Evolutionary conservation across 2,888 invertebrate species (phyloP), one percentile per base, ranked within the genome.

Genomic region (Ecdyonurus torrentis): DNA sequence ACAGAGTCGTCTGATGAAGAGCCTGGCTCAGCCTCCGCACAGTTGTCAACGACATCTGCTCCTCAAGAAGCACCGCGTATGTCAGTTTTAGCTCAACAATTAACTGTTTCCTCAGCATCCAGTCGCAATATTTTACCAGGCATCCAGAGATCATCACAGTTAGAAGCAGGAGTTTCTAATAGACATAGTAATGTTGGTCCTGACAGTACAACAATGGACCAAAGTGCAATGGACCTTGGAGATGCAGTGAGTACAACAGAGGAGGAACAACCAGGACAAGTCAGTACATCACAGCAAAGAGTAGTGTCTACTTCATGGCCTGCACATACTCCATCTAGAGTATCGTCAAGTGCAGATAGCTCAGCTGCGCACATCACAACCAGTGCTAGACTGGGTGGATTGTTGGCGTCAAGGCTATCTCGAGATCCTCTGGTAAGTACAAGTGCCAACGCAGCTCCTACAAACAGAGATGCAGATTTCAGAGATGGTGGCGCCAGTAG

Each of bases 231-330:
- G 10, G 22, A 22, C 20, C 3, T n/a, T 55, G 55, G 19, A 20
- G 55, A 55, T 10, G 55, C 5, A 55, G 55, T 55, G n/a, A 55
- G 55, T n/a, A 55, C 55, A 5, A 55, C 55, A n/a, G 55, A 55
- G 20, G 55, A 55, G n/a, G 55, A 55, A 7, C 55, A 55, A n/a
- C n/a, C 55, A 18, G 55, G 55, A 5, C 55, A 55, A 55, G 55
- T 55, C 3, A 55, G 55, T n/a, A 55, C 55, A n/a, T 55, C 55
- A n/a, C 55, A 55, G 55, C 55, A 55, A 55, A 7, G 55, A 55
- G 55, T n/a, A 7, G 55, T 55, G 19, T 55, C 55, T 7, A 55
- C 55, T 7, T 55, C 55, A n/a, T 55, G 55, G 55, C 55, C 55
- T n/a, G 15, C 55, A 5, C 19, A n/a, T 22, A 10, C 20, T 20